Evolutionary conservation across 2,113 vertebrate species (phyloP).

Genomic region (Lynx canadensis): DNA sequence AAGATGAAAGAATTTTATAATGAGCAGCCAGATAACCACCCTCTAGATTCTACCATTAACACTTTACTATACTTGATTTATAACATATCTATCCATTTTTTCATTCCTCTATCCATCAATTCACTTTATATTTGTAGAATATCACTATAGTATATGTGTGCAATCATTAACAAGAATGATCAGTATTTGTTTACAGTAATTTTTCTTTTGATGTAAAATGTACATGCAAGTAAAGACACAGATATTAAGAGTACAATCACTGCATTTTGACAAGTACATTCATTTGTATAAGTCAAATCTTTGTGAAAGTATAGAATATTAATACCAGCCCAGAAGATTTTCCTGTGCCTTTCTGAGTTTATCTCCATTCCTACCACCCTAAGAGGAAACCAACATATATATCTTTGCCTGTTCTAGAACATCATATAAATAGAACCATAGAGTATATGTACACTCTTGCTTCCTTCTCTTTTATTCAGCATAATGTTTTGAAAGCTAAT

Average conservation of each 20-base stretch:
- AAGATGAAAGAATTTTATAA: background rate
- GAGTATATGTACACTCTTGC: background rate
- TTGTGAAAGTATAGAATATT: background rate
- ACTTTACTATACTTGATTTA: background rate
- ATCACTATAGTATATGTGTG: background rate
- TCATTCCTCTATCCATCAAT: background rate
- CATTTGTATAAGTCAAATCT: background rate
- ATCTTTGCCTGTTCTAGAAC: background rate
- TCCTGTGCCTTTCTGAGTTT: background rate
- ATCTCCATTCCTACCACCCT: background rate
- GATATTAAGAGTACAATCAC: background rate
- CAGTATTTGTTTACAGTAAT: background rate
- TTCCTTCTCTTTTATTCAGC: background rate
- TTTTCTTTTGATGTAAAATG: background rate
- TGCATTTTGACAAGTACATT: background rate
- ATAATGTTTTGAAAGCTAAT: background rate
- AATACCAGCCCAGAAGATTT: background rate
- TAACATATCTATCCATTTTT: background rate
- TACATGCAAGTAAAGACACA: background rate
- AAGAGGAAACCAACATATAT: background rate
- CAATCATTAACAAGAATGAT: background rate
- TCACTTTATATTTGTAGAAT: background rate
- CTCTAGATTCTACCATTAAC: background rate
- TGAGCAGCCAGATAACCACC: background rate
- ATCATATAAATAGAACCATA: background rate